Evolutionary conservation across 2,113 vertebrate species (phyloP).

Genomic region (Microtus oregoni): DNA sequence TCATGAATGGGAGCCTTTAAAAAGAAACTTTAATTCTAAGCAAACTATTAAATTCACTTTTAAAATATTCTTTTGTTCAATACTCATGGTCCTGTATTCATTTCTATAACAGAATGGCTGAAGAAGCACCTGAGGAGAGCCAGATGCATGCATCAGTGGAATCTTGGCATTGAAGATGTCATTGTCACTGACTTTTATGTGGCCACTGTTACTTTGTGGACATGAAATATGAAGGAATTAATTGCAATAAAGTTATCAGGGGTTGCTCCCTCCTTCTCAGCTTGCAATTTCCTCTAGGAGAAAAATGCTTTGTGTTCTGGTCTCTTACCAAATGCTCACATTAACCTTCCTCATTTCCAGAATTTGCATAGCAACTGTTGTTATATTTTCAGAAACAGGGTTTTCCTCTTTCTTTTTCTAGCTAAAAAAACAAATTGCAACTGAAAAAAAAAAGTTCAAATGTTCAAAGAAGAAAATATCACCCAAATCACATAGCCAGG

Average conservation of each 20-base stretch:
- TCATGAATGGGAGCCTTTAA: neutral
- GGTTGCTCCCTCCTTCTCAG: neutral
- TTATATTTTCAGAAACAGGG: constrained; percentile 56
- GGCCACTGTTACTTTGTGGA: neutral
- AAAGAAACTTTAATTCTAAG: neutral
- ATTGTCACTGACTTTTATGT: neutral
- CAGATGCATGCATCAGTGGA: neutral
- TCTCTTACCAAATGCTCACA: constrained; percentile 40
- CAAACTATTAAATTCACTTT: neutral
- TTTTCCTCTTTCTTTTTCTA: neutral
- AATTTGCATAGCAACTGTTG: constrained; percentile 55
- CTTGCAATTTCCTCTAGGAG: constrained; percentile 30
- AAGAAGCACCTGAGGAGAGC: neutral
- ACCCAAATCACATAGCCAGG: neutral
- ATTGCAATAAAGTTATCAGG: neutral
- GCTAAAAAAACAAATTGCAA: constrained; percentile 42
- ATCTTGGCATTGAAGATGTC: neutral
- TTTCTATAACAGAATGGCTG: neutral
- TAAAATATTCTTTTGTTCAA: constrained; percentile 23
- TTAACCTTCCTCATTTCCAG: constrained; percentile 42
- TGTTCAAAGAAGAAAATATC: constrained; percentile 49
- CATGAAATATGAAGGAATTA: neutral
- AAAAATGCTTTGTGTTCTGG: neutral
- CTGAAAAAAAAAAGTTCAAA: constrained; percentile 14
- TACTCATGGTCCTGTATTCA: neutral